Evolutionary conservation across 2,888 invertebrate species (phyloP).

Genomic region (Taphrorychus bicolor): DNA sequence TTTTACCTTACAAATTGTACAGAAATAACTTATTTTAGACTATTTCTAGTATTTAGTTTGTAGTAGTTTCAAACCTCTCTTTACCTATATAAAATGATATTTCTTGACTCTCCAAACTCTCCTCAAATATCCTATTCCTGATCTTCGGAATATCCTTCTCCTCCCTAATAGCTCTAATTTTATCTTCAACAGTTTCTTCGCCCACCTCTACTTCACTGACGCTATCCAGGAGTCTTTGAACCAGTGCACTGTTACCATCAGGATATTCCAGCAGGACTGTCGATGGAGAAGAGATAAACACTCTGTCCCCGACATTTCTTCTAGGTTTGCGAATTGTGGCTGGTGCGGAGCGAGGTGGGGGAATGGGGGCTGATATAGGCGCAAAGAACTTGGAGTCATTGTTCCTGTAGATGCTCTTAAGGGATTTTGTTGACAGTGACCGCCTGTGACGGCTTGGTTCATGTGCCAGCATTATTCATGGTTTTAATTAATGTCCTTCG

Average conservation of each 20-base stretch:
- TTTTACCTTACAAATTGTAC: no score
- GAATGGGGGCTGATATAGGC: constrained; percentile 46
- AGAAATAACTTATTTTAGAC: no score
- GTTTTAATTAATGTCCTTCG: neutral
- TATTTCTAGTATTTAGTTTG: no score
- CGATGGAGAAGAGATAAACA: constrained; percentile 66
- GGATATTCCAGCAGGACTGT: constrained; percentile 61
- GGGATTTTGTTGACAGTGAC: constrained; percentile 42
- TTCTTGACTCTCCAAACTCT: constrained; percentile 56
- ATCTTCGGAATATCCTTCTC: constrained; percentile 52
- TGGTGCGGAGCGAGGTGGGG: constrained; percentile 61
- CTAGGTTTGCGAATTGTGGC: constrained; percentile 62
- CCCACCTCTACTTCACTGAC: constrained; percentile 18
- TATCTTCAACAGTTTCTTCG: constrained; percentile 41
- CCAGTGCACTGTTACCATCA: constrained; percentile 46
- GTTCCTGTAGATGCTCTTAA: constrained; percentile 20
- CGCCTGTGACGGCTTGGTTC: constrained; percentile 42
- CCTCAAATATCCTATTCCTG: constrained; percentile 53
- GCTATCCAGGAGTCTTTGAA: constrained; percentile 11
- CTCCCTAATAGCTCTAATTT: constrained; percentile 45
- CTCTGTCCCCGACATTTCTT: constrained; percentile 68
- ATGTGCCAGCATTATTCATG: constrained; percentile 45
- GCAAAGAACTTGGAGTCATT: constrained; percentile 16
- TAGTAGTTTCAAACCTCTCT: neutral
- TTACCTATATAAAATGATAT: constrained; percentile 57